Base-by-base conservation (phyloP, 37 sponge, comb jelly and placozoan species). In the Spongia lamella region DNA sequence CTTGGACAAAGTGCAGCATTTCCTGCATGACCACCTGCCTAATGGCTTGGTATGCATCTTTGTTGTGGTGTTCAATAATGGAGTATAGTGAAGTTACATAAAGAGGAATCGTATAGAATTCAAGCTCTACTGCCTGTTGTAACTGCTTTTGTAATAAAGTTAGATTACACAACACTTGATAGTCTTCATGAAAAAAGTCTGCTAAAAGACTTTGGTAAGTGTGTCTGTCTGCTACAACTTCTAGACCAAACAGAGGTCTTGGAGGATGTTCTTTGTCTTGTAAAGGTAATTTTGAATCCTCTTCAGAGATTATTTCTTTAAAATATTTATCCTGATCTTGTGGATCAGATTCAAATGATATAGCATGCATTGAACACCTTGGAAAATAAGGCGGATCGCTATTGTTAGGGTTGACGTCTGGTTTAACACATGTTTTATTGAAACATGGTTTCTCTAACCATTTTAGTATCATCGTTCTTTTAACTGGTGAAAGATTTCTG, bases 1-100 rank as follows among this genome's bases (percentile, higher is more conserved):
- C 81, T 20, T 73, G 80, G 16, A 63, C 63, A 67, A 86, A 53
- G 61, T 86, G 87, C 24, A 73, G 55, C 81, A 86, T 86, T 62
- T 86, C 87, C 55, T 86, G 75, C 64, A 72, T 68, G 27, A 80
- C 63, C 14, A 86, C 58, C 30, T 38, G 22, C 15, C 56, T 63
- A 34, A 86, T 73, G 17, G 54, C 32, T 7, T 64, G 27, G 56
- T 70, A 71, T 5, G 74, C 60, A 34, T 80, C 70, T 16, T 26
- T n/a, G 66, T 86, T 86, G 50, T 22, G 49, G 19, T 81, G 65
- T 7, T 79, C 76, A 11, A 32, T 53, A 19, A 86, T 86, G 49
- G 81, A 81, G 53, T 81, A 86, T 21, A 80, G 39, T 1, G 87
- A 26, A 27, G 79, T 79, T 36, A 79, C 26, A 33, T 86, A 86